phyloP scores from a whole-genome alignment of 2,797 vertebrate species.

The Sus cebifrons region DNA sequence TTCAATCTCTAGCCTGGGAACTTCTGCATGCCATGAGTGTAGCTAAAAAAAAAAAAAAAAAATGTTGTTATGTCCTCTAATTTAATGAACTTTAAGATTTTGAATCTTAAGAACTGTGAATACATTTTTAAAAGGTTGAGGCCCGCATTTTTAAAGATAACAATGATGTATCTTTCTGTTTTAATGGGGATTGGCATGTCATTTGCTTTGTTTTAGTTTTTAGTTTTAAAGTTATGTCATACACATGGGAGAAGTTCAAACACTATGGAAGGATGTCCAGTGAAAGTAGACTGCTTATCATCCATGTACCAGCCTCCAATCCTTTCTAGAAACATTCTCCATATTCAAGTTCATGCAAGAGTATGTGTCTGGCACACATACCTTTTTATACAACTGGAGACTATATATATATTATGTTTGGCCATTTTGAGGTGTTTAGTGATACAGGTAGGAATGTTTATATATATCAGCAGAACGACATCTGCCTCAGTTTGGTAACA shows the following conservation, averaged over 20 bases:
- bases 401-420: no score
- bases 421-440: not conserved
- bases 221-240: not conserved
- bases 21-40: no score
- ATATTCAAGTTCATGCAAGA: not conserved
- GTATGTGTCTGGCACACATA: rapidly evolving
- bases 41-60: no score
- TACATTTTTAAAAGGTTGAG: not conserved
- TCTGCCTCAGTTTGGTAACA: not conserved
- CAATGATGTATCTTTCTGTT: not conserved
- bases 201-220: not conserved
- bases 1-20: no score
- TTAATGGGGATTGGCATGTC: not conserved
- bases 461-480: not conserved
- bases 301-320: rapidly evolving
- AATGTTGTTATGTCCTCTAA: not conserved
- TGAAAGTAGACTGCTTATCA: rapidly evolving
- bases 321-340: rapidly evolving
- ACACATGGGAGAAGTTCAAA: not conserved
- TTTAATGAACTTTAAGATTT: not conserved
- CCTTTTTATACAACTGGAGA: not conserved
- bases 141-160: not conserved
- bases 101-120: not conserved
- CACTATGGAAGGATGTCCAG: rapidly evolving
- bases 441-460: not conserved